Evolutionary conservation across 2,797 vertebrate genomes (phyloP).

Genomic region (Margarornis squamiger): DNA sequence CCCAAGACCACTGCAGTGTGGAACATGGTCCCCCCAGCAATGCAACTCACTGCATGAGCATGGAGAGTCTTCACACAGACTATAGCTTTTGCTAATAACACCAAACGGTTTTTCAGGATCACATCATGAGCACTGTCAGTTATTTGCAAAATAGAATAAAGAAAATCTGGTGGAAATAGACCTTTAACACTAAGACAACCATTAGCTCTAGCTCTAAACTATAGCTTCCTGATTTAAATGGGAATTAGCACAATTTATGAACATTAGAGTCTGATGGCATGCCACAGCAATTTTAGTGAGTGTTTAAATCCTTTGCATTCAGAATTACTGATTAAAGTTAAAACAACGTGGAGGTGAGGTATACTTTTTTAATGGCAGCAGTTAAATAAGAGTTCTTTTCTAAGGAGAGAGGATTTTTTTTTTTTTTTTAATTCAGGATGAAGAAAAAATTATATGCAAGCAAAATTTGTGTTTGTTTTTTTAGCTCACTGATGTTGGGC

Average conservation of each 20-base stretch:
- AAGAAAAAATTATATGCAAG: slow-evolving; percentile 45
- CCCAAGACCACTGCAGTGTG: background rate
- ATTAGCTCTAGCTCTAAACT: slow-evolving; percentile 47
- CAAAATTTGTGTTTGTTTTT: slow-evolving; percentile 46
- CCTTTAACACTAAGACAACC: slow-evolving; percentile 36
- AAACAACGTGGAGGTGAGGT: slow-evolving; percentile 10
- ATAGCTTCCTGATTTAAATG: slow-evolving; percentile 33
- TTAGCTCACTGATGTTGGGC: slow-evolving; percentile 59
- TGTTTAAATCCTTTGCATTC: slow-evolving; percentile 46
- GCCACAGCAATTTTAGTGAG: slow-evolving; percentile 32
- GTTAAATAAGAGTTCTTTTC: slow-evolving; percentile 24
- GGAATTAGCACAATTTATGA: slow-evolving; percentile 47
- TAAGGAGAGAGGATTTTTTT: slow-evolving; percentile 7
- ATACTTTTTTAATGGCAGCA: slow-evolving; percentile 44
- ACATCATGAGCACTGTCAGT: slow-evolving; percentile 26
- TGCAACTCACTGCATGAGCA: slow-evolving; percentile 64
- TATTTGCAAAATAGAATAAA: slow-evolving; percentile 35
- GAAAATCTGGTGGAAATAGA: slow-evolving; percentile 26
- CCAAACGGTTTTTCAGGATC: slow-evolving; percentile 22
- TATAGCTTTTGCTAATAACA: slow-evolving; percentile 1
- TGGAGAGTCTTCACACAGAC: slow-evolving; percentile 43
- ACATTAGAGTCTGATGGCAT: slow-evolving; percentile 19
- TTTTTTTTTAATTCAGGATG: slow-evolving; percentile 10
- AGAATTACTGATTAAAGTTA: slow-evolving; percentile 13
- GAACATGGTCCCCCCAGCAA: background rate